Evolutionary conservation across 2,113 vertebrate species (phyloP).

Genomic region (Pholis gunnellus): DNA sequence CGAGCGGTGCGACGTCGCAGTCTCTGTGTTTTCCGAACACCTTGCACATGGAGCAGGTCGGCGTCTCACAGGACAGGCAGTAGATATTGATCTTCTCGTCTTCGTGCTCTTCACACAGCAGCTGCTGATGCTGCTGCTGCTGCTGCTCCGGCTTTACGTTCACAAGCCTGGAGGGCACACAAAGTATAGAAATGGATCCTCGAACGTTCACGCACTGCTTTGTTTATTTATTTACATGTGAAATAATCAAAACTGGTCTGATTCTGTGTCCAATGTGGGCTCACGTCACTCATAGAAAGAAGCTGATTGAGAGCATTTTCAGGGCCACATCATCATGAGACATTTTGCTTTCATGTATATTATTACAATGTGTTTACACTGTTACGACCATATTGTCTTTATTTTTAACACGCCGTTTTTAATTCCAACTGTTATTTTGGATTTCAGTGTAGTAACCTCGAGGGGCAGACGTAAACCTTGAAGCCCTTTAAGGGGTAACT

Average conservation of each 20-base stretch:
- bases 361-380: conserved; percentile 84
- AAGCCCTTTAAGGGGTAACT: background rate
- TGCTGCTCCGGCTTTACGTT: conserved; percentile 84
- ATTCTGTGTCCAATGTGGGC: background rate
- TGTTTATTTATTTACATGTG: background rate
- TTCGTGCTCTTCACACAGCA: conserved; percentile 90
- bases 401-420: conserved; percentile 56
- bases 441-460: background rate
- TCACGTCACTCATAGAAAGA: background rate
- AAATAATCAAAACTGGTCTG: background rate
- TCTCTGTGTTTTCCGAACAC: conserved; percentile 92
- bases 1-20: conserved; percentile 90
- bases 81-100: conserved; percentile 95
- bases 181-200: background rate
- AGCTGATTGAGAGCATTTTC: background rate
- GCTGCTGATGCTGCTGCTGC: conserved; percentile 74
- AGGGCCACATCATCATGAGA: background rate
- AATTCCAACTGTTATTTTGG: background rate
- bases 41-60: conserved; percentile 95
- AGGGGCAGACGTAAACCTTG: background rate
- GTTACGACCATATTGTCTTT: conserved; percentile 83
- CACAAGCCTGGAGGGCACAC: conserved; percentile 77
- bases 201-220: background rate
- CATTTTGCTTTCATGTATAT: conserved; percentile 83
- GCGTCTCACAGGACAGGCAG: conserved; percentile 90